A percentile compares a stretch with the other conserved stretches of the same genome.
Evolutionary conservation across 1,140 invertebrate genomes (phyloP).

Genomic region (Drosophila lini): DNA sequence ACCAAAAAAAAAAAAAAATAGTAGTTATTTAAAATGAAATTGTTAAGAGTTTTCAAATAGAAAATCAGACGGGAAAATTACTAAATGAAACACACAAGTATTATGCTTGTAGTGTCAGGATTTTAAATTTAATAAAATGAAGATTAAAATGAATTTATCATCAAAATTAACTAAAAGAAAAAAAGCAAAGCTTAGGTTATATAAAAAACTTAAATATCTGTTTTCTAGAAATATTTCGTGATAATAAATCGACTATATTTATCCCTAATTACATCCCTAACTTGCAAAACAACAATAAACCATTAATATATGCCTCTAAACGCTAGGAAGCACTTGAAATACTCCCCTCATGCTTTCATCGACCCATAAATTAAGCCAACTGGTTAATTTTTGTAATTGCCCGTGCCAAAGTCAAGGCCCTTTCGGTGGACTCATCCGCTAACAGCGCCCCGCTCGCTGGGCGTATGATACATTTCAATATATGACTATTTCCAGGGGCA

Average conservation of each 20-base stretch:
- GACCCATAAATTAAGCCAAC: conserved; percentile 39
- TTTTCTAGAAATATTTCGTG: background rate
- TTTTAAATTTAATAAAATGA: no score
- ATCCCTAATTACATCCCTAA: no score
- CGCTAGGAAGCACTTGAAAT: background rate
- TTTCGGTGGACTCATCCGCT: conserved; percentile 11
- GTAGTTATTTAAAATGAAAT: conserved; percentile 22
- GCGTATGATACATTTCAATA: conserved; percentile 35
- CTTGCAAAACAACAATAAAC: background rate
- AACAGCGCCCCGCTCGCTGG: conserved; percentile 3
- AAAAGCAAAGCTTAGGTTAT: background rate
- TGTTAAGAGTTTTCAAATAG: background rate
- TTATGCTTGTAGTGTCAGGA: no score
- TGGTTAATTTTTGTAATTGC: conserved; percentile 53
- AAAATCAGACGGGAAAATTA: background rate
- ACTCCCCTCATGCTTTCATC: background rate
- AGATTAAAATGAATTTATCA: no score
- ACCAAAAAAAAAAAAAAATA: conserved; percentile 7
- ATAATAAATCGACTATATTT: background rate
- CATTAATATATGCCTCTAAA: no score
- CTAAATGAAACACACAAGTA: background rate
- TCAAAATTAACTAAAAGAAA: no score
- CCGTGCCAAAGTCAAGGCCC: conserved; percentile 46
- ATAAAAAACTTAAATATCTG: background rate
- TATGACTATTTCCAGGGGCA: conserved; percentile 54